These are phyloP conservation scores for Globodera ellingtonae DNA, from an alignment of 1,140 invertebrate species.

Conservation along the genomic window DNA sequence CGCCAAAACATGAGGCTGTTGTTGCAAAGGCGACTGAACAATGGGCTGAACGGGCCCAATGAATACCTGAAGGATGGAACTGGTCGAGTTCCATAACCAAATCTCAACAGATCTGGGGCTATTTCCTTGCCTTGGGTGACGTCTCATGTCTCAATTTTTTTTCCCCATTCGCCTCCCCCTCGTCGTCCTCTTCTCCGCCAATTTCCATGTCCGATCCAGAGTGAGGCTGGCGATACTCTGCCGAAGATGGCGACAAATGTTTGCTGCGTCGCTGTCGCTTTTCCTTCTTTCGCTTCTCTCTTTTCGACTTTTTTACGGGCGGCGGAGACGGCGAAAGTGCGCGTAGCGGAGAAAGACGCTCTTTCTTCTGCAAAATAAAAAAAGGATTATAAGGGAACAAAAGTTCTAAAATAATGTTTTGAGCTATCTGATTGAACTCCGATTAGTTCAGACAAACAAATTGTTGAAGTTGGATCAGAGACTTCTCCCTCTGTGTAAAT, in stretches of 20 bases:
- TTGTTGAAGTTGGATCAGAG: no score
- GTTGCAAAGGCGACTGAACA: not conserved
- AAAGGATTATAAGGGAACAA: not conserved
- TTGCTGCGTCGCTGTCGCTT: slow-evolving; percentile 25
- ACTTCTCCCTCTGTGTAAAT: not conserved
- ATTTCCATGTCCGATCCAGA: slow-evolving; percentile 36
- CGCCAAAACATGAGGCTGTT: not conserved
- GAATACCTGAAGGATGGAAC: not conserved
- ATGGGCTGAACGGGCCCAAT: not conserved
- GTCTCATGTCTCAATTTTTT: not conserved
- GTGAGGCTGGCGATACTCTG: not conserved
- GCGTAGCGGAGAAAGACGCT: slow-evolving; percentile 6
- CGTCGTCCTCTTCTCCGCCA: slow-evolving; percentile 37
- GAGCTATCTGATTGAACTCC: no score
- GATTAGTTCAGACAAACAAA: no score
- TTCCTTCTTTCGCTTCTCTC: slow-evolving; percentile 30
- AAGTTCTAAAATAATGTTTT: not conserved
- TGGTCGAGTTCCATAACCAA: not conserved
- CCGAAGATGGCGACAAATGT: slow-evolving; percentile 19
- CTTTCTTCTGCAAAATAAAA: slow-evolving; percentile 15
- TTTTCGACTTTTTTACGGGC: slow-evolving; percentile 18
- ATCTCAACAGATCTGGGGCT: not conserved
- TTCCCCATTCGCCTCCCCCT: not conserved
- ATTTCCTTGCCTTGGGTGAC: not conserved
- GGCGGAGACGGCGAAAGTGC: slow-evolving; percentile 13